A percentile compares a stretch with the other conserved stretches of the same genome.
phyloP scores from a whole-genome alignment of 2,888 invertebrate genomes.

The Erebia aethiops region DNA sequence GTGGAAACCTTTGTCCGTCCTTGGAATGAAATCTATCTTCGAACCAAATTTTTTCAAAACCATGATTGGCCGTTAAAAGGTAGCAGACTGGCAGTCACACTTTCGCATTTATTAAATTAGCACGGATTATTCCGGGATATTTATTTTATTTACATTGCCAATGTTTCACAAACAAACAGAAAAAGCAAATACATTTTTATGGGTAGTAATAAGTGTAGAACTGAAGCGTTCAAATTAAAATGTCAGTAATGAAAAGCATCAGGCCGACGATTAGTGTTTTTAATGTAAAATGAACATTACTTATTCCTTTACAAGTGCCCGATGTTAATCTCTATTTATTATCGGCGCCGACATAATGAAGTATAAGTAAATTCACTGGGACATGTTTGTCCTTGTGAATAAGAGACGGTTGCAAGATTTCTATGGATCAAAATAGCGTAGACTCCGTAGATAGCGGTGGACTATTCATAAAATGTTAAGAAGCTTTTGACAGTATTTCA shows the following conservation, averaged over 20 bases:
- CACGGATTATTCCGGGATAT: not conserved
- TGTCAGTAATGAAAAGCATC: constrained; percentile 12
- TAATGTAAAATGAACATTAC: constrained; percentile 26
- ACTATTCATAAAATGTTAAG: not conserved
- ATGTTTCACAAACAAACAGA: not conserved
- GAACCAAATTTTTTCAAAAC: too few relatives aligned
- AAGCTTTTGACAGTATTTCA: not conserved
- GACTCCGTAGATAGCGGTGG: too few relatives aligned
- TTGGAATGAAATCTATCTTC: too few relatives aligned
- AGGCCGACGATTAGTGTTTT: constrained; percentile 9
- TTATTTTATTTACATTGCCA: not conserved
- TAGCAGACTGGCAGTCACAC: too few relatives aligned
- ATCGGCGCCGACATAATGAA: constrained; percentile 26
- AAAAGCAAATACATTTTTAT: not conserved
- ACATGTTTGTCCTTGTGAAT: constrained; percentile 15
- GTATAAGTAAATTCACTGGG: constrained; percentile 29
- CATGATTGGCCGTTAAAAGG: too few relatives aligned
- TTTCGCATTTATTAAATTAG: not conserved
- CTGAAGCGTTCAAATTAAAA: not conserved
- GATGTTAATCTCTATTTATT: constrained; percentile 29
- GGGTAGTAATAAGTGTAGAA: not conserved
- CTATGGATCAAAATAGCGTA: not conserved
- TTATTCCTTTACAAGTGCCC: constrained; percentile 28
- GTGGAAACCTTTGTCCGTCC: too few relatives aligned
- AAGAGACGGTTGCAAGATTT: constrained; percentile 11